Evolutionary conservation across 2,888 invertebrate species (phyloP).

Genomic region (Axea sp.): DNA sequence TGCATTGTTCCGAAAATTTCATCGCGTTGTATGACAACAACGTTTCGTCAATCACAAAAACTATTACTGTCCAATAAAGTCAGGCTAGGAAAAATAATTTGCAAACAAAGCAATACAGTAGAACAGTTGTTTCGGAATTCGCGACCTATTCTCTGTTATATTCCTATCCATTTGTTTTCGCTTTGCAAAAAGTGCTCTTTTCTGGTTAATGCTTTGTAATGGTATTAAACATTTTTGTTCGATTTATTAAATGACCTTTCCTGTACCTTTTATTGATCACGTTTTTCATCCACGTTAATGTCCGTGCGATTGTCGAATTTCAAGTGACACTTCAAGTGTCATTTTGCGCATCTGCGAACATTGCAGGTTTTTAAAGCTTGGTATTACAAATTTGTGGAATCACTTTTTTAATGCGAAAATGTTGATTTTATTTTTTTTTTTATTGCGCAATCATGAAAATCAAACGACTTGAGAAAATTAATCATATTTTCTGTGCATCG

Average conservation of each 20-base stretch:
- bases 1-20: slow-evolving; percentile 13
- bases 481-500: no score
- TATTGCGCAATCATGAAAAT: no score
- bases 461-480: no score
- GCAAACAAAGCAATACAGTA: slow-evolving; percentile 25
- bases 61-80: slow-evolving; percentile 34
- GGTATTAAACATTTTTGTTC: slow-evolving; percentile 10
- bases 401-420: not conserved
- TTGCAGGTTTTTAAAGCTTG: slow-evolving; percentile 9
- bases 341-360: slow-evolving; percentile 31
- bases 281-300: slow-evolving; percentile 28
- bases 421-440: no score
- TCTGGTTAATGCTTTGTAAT: slow-evolving; percentile 4
- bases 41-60: slow-evolving; percentile 22
- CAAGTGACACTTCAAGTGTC: slow-evolving; percentile 28
- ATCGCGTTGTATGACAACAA: slow-evolving; percentile 7
- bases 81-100: slow-evolving; percentile 34
- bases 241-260: slow-evolving; percentile 22
- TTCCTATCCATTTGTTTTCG: slow-evolving; percentile 20
- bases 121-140: slow-evolving; percentile 31
- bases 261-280: slow-evolving; percentile 30
- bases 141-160: slow-evolving; percentile 9
- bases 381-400: slow-evolving; percentile 8
- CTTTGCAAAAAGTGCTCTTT: slow-evolving; percentile 2
- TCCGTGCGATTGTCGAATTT: slow-evolving; percentile 24